These are phyloP conservation scores for Gastrophryne carolinensis DNA, from an alignment of 2,797 vertebrate species.

Conservation along the genomic window DNA sequence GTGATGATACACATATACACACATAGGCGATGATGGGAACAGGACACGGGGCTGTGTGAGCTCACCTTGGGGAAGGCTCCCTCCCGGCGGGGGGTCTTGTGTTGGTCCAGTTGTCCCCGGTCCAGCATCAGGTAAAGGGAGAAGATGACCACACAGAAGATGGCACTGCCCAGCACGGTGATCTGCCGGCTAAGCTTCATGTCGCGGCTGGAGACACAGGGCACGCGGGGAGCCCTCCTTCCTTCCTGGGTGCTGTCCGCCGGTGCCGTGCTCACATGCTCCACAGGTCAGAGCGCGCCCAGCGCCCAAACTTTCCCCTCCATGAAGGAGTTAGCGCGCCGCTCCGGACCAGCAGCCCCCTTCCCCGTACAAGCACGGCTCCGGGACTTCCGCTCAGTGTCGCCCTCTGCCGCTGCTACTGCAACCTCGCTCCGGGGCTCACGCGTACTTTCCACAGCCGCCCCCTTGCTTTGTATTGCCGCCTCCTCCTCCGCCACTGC, in stretches of 20 bases:
- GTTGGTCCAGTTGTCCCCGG: conserved; percentile 76
- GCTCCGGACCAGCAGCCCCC: not conserved
- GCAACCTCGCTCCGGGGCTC: not conserved
- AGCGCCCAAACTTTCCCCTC: conserved; percentile 18
- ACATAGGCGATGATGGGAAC: no score
- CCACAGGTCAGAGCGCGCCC: conserved; percentile 12
- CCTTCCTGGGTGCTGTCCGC: no score
- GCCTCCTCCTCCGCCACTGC: not conserved
- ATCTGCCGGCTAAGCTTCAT: conserved; percentile 86
- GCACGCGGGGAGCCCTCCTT: no score
- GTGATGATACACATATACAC: no score
- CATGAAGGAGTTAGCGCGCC: not conserved
- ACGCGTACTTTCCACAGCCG: no score
- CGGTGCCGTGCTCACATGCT: conserved; percentile 11
- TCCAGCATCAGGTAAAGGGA: conserved; percentile 89
- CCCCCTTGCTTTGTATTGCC: no score
- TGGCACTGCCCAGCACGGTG: conserved; percentile 77
- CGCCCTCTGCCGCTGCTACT: not conserved
- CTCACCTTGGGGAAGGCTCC: conserved; percentile 71
- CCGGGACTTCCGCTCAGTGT: conserved; percentile 24
- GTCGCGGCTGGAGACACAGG: not conserved
- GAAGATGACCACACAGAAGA: conserved; percentile 85
- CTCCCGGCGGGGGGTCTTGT: conserved; percentile 67
- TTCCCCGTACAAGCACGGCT: not conserved
- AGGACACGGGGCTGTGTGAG: no score